These are phyloP conservation scores for Gryllus longicercus DNA, from an alignment of 2,888 invertebrate genomes.

Conservation along the genomic window DNA sequence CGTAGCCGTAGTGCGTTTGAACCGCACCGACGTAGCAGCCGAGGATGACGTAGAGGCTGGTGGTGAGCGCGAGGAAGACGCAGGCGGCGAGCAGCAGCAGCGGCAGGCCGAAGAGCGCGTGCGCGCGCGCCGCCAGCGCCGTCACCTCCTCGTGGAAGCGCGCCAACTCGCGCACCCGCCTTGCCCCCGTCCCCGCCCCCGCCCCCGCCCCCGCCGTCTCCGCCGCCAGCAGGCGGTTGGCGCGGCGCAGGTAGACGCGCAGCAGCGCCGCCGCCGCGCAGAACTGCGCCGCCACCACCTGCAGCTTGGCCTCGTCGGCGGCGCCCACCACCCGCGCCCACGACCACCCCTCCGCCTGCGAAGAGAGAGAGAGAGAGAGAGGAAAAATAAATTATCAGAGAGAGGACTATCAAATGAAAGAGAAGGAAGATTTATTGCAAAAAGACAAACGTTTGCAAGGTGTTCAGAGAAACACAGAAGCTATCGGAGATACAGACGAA, in stretches of 20 bases:
- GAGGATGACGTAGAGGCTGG: background rate
- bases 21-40: background rate
- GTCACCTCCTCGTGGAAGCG: background rate
- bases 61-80: background rate
- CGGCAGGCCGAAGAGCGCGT: background rate
- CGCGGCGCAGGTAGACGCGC: background rate
- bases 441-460: too few species aligned
- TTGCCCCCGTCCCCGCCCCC: background rate
- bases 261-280: background rate
- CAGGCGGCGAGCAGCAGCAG: background rate
- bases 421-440: too few species aligned
- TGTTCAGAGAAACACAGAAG: too few species aligned
- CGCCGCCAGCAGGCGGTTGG: background rate
- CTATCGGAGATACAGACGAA: too few species aligned
- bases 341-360: slow-evolving; percentile 87
- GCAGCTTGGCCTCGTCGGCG: background rate
- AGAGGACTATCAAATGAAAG: too few species aligned
- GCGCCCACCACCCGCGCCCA: slow-evolving; percentile 48
- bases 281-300: background rate
- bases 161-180: background rate
- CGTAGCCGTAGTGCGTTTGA: too few species aligned
- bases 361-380: slow-evolving; percentile 82
- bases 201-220: background rate
- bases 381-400: too few species aligned
- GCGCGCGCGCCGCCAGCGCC: background rate